These are phyloP conservation scores for Heliothis peltigera DNA, from an alignment of 2,888 invertebrate genomes.

Conservation along the genomic window DNA sequence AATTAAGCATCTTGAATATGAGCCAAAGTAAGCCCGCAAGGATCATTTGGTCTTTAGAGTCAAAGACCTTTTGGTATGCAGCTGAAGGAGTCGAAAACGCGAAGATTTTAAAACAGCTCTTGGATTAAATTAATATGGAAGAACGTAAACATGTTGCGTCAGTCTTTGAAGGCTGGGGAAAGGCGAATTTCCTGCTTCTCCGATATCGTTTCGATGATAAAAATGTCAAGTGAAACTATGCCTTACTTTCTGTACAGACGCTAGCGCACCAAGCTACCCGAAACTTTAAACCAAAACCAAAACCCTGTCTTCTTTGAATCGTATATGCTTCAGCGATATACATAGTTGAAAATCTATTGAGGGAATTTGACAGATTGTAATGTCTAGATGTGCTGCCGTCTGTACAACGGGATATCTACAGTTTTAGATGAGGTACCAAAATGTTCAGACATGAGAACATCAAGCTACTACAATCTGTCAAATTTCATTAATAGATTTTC, in stretches of 20 bases:
- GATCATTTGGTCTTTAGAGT: constrained; percentile 26
- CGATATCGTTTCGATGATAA: constrained; percentile 14
- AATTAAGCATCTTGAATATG: constrained; percentile 24
- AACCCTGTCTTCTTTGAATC: no score
- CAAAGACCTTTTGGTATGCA: constrained; percentile 47
- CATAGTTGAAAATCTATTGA: no score
- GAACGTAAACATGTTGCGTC: constrained; percentile 11
- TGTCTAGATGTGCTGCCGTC: not conserved
- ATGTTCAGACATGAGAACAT: no score
- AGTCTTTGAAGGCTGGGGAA: constrained; percentile 26
- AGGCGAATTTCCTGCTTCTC: constrained; percentile 35
- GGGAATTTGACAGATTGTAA: no score
- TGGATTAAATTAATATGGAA: not conserved
- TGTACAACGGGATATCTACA: not conserved
- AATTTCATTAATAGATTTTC: no score
- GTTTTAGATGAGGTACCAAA: not conserved
- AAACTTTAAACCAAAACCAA: no score
- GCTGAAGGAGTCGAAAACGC: constrained; percentile 20
- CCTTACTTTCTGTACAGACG: no score
- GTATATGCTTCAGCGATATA: no score
- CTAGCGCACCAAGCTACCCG: no score
- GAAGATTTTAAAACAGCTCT: not conserved
- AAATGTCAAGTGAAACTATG: constrained; percentile 16
- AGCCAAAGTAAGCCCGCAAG: constrained; percentile 42
- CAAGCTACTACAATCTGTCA: no score